Base-by-base conservation (phyloP, 2,113 vertebrate species). In the Poeciliopsis occidentalis region DNA sequence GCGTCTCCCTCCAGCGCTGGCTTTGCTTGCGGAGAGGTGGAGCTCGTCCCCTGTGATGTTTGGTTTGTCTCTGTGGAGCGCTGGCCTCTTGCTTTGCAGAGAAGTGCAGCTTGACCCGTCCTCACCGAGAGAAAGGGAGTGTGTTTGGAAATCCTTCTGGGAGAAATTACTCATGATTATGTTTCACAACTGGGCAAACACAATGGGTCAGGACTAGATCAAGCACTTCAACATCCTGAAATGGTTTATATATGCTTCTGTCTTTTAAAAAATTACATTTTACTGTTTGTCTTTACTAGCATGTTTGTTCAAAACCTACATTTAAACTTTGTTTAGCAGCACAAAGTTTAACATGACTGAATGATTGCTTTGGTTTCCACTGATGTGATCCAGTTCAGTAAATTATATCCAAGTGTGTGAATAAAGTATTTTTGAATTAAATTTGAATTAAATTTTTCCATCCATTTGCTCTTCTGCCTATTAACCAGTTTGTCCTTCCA, bases 11-110 rank as follows among this genome's bases (percentile, higher is more conserved):
- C 78, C 12, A 30, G 69, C 86, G 73, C 71, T 73, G 60, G 5
- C 76, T 78, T n/a, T 17, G 63, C 64, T 84, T 64, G 82, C 73
- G 67, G 69, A 82, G 79, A 82, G 54, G 31, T 60, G 62, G 6
- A 8, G 63, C 15, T 57, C 30, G 76, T 84, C 62, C n/a, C 69
- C 32, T 65, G 71, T 75, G 74, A 64, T 76, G 17, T 78, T 63
- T 54, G 62, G 70, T 72, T 71, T 79, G 60, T n/a, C 60, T 68
- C 32, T 60, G 27, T 47, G 82, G 61, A 76, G n/a, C 29, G 60
- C 69, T 78, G 77, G 65, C 64, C 8, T 29, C 41, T 41, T 44
- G 3, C 37, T 69, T 29, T 7, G 19, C 39, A 19, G 26, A 4
- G 51, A 69, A 37, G 4, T 69, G 75, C 47, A 34, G 47, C 39